These are phyloP conservation scores for Numida meleagris DNA, from an alignment of 2,113 vertebrate species.

Conservation along the genomic window DNA sequence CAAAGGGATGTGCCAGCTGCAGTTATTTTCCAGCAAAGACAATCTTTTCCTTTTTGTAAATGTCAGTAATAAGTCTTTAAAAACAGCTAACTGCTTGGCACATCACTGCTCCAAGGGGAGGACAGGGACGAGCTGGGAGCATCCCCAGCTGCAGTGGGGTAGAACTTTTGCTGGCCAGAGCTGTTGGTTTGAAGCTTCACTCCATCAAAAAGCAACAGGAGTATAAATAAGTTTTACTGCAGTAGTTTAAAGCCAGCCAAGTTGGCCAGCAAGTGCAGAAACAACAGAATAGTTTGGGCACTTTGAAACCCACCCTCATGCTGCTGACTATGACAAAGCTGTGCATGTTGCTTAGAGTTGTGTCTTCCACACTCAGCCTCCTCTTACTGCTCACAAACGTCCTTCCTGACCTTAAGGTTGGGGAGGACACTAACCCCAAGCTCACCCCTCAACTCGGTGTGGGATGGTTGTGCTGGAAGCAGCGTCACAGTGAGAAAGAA, in stretches of 20 bases:
- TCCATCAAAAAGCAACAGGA: neutral
- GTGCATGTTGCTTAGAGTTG: neutral
- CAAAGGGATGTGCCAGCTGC: conserved; percentile 19
- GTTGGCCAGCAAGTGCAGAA: neutral
- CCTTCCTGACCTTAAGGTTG: neutral
- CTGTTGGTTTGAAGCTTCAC: neutral
- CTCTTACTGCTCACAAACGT: neutral
- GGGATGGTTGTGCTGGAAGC: neutral
- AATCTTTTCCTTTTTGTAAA: conserved; percentile 32
- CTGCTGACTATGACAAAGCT: neutral
- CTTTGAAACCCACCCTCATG: neutral
- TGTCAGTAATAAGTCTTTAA: neutral
- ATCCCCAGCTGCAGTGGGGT: neutral
- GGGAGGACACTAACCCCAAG: neutral
- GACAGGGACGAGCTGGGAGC: neutral
- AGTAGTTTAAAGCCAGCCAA: neutral
- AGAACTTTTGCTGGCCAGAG: neutral
- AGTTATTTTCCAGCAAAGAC: conserved; percentile 54
- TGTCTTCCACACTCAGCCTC: neutral
- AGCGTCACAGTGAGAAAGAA: neutral
- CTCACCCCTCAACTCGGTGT: neutral
- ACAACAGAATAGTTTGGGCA: neutral
- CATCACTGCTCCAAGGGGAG: neutral
- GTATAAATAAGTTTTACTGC: neutral
- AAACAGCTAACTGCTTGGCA: conserved; percentile 38